A percentile compares a stretch with the other conserved stretches of the same genome.
Conservation (phyloP, 2,888 invertebrate species). For the Eupithecia pulchellata region DNA sequence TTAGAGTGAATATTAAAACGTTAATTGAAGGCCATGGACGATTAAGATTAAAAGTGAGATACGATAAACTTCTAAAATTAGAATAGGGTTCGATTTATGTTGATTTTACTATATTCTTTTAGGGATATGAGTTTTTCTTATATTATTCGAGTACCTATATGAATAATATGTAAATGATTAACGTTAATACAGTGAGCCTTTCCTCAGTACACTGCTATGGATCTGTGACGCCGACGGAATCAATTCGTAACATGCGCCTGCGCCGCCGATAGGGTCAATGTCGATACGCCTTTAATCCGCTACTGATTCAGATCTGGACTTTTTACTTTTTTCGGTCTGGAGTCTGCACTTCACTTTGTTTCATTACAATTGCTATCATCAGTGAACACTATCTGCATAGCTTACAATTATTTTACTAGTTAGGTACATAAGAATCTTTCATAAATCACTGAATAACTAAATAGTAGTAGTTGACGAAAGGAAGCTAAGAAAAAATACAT, state of each 20-base stretch:
- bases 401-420: not conserved
- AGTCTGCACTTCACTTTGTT: not conserved
- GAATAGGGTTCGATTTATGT: not conserved
- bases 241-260: slow-evolving; percentile 78
- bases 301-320: slow-evolving; percentile 65
- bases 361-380: not conserved
- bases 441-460: not conserved
- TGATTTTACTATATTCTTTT: not conserved
- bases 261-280: slow-evolving; percentile 79
- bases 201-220: slow-evolving; percentile 7
- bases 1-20: not conserved
- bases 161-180: not conserved
- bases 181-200: slow-evolving; percentile 18
- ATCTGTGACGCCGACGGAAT: slow-evolving; percentile 51
- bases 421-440: not conserved
- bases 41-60: not conserved
- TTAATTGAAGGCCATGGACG: not conserved
- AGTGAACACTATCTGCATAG: not conserved
- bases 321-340: slow-evolving; percentile 10
- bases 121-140: not conserved
- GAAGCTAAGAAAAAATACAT: not conserved
- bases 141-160: not conserved
- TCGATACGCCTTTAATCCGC: slow-evolving; percentile 77
- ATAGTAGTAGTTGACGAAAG: no score
- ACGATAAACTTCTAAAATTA: not conserved